These are phyloP conservation scores for Meiosimyza decipiens DNA, from an alignment of 2,888 invertebrate genomes.

Conservation along the genomic window DNA sequence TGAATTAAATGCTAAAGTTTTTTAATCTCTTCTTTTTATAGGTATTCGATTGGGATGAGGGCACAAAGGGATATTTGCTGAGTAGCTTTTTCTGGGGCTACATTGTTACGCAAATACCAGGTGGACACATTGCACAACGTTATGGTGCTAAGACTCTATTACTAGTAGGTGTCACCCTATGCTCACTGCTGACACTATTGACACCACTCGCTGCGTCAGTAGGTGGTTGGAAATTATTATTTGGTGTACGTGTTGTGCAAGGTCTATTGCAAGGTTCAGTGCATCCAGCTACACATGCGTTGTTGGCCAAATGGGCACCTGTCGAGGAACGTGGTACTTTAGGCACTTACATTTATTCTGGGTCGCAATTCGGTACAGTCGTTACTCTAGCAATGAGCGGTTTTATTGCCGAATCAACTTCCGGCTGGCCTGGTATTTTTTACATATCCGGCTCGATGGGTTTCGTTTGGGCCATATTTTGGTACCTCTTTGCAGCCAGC, in stretches of 20 bases:
- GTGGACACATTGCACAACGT: constrained; percentile 77
- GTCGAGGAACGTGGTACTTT: constrained; percentile 74
- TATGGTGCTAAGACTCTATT: constrained; percentile 78
- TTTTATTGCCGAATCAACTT: constrained; percentile 73
- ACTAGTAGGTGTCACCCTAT: constrained; percentile 70
- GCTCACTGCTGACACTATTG: constrained; percentile 74
- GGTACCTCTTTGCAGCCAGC: constrained; percentile 74
- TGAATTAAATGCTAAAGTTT: too few relatives aligned
- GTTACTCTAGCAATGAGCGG: constrained; percentile 79
- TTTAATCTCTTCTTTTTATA: constrained; percentile 52
- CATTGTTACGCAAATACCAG: constrained; percentile 72
- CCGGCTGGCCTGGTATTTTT: constrained; percentile 84
- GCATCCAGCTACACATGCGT: constrained; percentile 75
- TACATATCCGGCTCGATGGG: constrained; percentile 77
- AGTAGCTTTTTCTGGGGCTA: constrained; percentile 80
- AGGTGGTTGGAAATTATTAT: constrained; percentile 72
- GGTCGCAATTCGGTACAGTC: constrained; percentile 85
- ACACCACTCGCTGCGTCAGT: constrained; percentile 76
- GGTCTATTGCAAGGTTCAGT: constrained; percentile 77
- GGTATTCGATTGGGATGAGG: constrained; percentile 71
- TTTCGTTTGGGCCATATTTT: constrained; percentile 72
- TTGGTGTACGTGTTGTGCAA: constrained; percentile 72
- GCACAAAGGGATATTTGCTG: constrained; percentile 70
- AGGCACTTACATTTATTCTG: constrained; percentile 76
- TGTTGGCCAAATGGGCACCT: constrained; percentile 80